Evolutionary conservation across 2,113 vertebrate genomes (phyloP), one percentile per base, ranked within the genome.

Genomic region (Sciurus niger): DNA sequence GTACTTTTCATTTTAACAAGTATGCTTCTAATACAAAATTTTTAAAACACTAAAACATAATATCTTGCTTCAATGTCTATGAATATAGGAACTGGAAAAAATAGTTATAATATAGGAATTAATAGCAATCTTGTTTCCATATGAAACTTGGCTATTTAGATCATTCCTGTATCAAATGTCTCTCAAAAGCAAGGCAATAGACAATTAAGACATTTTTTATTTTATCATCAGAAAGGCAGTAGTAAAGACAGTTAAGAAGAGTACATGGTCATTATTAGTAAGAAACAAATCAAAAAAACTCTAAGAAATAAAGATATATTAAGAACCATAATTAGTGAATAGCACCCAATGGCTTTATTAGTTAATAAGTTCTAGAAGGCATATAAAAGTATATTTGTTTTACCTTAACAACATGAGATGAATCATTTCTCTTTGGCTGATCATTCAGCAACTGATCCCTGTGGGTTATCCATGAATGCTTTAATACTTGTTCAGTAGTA

Each of bases 391-490:
- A 48, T 43, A 9, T 46, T 48, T 51, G 20, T 40, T 97, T 99
- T 98, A 99, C 99, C 99, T 99, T 99, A 97, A 99, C 98, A 63
- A 99, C 98, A 98, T 99, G 99, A 11, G 99, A 99, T 34, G 99
- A 98, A 84, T 99, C 99, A 96, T 99, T 99, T 88, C 99, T 99
- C 68, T 99, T 99, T 74, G 99, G 99, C 97, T 99, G 99, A 97
- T 99, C 99, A 98, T 99, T 99, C 0, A 99, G 99, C 95, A 99
- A 97, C 96, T 99, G 98, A 93, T 99, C 99, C 98, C 99, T 99
- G 95, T 99, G 99, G 90, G 99, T 98, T 96, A 99, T 99, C 99
- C 99, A 99, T 22, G 99, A 99, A 97, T 99, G 99, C 88, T 99
- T 99, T 73, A 99, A 98, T 84, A 99, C 98, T 99, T 99, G 99